Base-by-base conservation (phyloP, 1,140 invertebrate genomes). In the Micrasema minimum region DNA sequence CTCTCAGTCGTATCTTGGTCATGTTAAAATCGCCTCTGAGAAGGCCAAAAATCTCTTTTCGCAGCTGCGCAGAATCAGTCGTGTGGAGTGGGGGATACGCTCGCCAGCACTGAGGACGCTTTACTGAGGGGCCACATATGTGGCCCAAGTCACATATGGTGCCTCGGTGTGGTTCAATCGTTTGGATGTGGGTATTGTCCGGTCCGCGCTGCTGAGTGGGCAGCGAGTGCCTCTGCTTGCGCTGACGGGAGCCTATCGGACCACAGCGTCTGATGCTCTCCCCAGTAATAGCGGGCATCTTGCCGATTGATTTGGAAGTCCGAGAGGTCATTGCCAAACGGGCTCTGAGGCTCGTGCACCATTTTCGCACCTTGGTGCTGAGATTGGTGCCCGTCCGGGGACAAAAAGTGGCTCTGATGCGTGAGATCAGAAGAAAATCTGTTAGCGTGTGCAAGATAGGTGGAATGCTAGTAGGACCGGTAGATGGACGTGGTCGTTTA, bases 161-260 rank as follows among this genome's bases (percentile, higher is more conserved):
- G 41, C 41, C 11, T 12, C 11, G 3, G 11, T 45, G 14, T 45
- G 41, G 41, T 3, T 11, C 3, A 3, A 45, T 3, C 11, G 41
- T 3, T 11, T 45, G 11, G 11, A 45, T 3, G 14, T 16, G 3
- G 14, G 41, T 3, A 16, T 45, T 12, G 53, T 57, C 23, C 5
- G 22, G 6, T 23, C 22, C 12, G 23, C 53, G 4, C n/a, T 57
- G n/a, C 20, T 26, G 4, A 57, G 53, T 10, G 53, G 53, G 3
- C 53, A 57, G 23, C 1, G 20, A 4, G 23, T 26, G 1, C 22
- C 53, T 9, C 23, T 57, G 53, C n/a, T 57, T 23, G 20, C 18
- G n/a, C 23, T 57, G 5, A 35, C 53, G n/a, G 31, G 31, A 11
- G 53, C 53, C 1, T 57, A 57, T 14, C 31, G 61, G n/a, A 64